Base-by-base conservation (phyloP, 2,113 vertebrate species). In the Coregonus clupeaformis region DNA sequence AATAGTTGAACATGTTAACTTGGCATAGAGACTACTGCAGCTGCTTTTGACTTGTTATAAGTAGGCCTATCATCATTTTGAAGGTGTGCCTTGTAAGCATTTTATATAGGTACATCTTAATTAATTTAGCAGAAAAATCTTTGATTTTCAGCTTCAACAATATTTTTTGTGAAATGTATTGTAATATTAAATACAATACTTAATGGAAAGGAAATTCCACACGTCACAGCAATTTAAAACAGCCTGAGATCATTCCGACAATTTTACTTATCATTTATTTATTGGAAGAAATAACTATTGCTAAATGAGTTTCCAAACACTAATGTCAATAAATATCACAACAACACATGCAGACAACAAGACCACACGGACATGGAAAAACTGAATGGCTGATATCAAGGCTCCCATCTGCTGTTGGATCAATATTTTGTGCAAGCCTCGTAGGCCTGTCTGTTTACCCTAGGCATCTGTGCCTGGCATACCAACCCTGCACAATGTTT, bases 351-450 rank as follows among this genome's bases (percentile, higher is more conserved):
- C 84, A 77, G 77, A 82, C 71, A 81, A 77, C 70, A 79, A 32
- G 73, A 85, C 82, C 75, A 84, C 72, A 70, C 75, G 79, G 81
- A 78, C 79, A 82, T 59, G 24, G 42, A 79, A 78, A 90, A 80
- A 87, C 78, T 82, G 89, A 87, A 87, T 82, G 80, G 83, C 84
- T 88, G 85, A 90, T 91, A 90, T 90, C 86, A 91, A 88, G 89
- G 86, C 89, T 91, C 89, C 88, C 87, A 89, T 91, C 91, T 93
- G 92, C 90, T 93, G 88, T 91, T 88, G 87, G 92, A 94, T 94
- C 92, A 92, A 94, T 94, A 94, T 92, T 93, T 92, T 90, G 87
- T 91, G 85, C 85, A 83, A 91, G 89, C 88, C 91, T 91, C 87
- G 85, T 90, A 88, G 91, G 87, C 83, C 80, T 88, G 80, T 92